A percentile compares a stretch with the other conserved stretches of the same genome.
Conservation (phyloP, 2,113 vertebrate genomes). For the Acrocephalus kingi region DNA sequence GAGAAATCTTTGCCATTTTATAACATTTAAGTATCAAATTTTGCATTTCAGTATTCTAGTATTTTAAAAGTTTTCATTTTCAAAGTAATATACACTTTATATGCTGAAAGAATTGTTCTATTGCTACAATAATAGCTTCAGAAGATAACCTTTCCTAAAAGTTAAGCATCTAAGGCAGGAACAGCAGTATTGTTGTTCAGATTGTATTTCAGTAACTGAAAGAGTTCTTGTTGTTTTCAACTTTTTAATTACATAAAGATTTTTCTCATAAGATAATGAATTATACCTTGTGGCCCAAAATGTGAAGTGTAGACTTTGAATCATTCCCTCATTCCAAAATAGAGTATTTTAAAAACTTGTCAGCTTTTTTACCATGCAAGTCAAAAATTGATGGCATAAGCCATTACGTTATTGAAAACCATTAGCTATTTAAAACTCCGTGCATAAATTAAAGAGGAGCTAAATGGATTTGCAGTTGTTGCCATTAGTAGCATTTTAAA, state of each 20-base stretch:
- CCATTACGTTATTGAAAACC: slow-evolving; percentile 72
- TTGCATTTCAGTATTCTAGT: background rate
- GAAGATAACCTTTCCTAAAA: background rate
- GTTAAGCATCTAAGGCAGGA: background rate
- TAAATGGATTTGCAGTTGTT: slow-evolving; percentile 79
- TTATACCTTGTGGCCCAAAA: background rate
- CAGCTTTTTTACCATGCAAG: slow-evolving; percentile 18
- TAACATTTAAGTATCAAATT: background rate
- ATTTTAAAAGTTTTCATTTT: background rate
- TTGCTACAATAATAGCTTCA: background rate
- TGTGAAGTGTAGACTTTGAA: background rate
- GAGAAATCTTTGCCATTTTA: background rate
- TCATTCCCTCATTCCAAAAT: slow-evolving; percentile 1
- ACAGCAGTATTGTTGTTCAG: background rate
- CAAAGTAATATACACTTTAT: background rate
- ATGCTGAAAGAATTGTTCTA: background rate
- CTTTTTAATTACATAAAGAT: background rate
- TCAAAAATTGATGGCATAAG: slow-evolving; percentile 61
- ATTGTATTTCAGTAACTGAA: background rate
- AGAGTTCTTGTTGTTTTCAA: background rate
- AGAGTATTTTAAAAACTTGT: background rate
- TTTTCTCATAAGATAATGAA: background rate
- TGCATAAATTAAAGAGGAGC: slow-evolving; percentile 81
- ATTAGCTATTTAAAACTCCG: slow-evolving; percentile 79
- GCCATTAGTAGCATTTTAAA: slow-evolving; percentile 81